Evolutionary conservation across 92 coral and sea anemone species (phyloP).

Genomic region (Heliopora coerulea): DNA sequence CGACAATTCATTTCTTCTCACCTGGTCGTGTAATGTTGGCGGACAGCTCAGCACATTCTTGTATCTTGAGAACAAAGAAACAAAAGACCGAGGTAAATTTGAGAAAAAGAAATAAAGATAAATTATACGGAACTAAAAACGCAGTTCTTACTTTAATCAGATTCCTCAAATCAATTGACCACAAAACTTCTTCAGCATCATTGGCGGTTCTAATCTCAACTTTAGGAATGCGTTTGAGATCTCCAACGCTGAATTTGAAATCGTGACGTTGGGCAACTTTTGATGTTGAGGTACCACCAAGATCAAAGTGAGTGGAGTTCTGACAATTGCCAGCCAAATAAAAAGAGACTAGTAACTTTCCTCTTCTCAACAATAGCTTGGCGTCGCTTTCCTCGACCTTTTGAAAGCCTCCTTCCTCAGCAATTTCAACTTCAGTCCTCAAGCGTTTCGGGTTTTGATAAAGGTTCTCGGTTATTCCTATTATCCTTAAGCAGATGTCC

Average conservation of each 20-base stretch:
- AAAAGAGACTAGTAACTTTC: neutral
- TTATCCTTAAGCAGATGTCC: neutral
- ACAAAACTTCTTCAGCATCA: neutral
- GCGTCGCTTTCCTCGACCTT: neutral
- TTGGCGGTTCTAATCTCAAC: neutral
- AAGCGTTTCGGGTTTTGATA: neutral
- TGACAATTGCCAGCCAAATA: neutral
- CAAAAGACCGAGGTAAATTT: neutral
- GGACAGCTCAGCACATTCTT: no score
- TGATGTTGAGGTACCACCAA: neutral
- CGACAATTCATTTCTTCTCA: no score
- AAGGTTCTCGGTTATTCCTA: slow-evolving; percentile 14
- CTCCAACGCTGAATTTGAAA: neutral
- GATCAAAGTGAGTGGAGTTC: neutral
- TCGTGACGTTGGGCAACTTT: neutral
- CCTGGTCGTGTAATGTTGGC: no score
- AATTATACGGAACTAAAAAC: no score
- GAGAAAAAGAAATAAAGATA: no score
- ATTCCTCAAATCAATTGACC: slow-evolving; percentile 10
- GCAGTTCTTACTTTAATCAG: slow-evolving; percentile 8
- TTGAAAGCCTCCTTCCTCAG: neutral
- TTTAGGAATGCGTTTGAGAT: neutral
- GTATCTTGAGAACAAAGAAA: neutral
- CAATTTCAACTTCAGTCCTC: neutral
- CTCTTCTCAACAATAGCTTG: slow-evolving; percentile 14